Base-by-base conservation (phyloP, 2,113 vertebrate genomes). In the Astatotilapia flaviijosephi region DNA sequence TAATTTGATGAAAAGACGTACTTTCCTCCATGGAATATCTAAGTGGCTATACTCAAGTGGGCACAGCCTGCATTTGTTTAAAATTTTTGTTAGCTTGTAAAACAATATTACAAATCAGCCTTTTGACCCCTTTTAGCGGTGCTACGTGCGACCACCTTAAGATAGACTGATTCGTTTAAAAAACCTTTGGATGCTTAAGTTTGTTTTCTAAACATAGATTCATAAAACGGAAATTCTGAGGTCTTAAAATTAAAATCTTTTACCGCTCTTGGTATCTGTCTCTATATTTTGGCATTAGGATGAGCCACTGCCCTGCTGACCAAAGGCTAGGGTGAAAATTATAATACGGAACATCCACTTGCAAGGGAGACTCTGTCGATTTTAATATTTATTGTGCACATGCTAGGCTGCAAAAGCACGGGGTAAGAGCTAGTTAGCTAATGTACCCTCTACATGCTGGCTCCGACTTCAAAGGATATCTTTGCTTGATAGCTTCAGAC, bases 331-430 rank as follows among this genome's bases (percentile, higher is more conserved):
- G 15, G 54, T 90, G 88, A 91, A 87, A 94, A 93, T 91, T 85
- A 90, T 93, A 91, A 94, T 93, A 86, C 85, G 93, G 86, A 62
- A 80, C 86, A 92, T 94, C 89, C 89, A 91, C 89, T 82, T 82
- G 79, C 83, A 37, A 90, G 54, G 42, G 86, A 86, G 79, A 79
- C 80, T 35, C 60, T 6, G 23, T 77, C 6, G 45, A 90, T 90
- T 94, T 93, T 79, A 93, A 88, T 94, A 92, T 93, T 95, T 94
- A 91, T 89, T 79, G 80, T 89, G 82, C 40, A 83, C 86, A 83
- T 37, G 82, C 83, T 19, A 77, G 84, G 56, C 88, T 37, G 37
- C 88, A 86, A 79, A 86, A 75, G 83, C 87, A 79, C 3, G 1
- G 40, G 31, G n/a, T 82, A 31, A 75, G 70, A 93, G 82, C 60